Conservation (phyloP, 1,140 invertebrate genomes). For the Hylaeus anthracinus region DNA sequence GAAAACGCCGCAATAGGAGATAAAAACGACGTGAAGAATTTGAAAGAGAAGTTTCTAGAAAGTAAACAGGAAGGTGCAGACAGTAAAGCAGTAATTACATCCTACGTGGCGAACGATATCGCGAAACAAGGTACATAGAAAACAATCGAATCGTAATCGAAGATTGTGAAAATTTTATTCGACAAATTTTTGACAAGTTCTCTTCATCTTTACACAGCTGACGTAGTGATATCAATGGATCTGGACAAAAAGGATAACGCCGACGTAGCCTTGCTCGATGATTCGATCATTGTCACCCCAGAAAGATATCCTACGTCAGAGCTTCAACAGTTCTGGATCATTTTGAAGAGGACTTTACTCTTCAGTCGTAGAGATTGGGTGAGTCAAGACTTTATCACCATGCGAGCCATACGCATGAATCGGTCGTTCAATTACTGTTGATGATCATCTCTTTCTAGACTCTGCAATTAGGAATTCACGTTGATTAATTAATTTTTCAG, state of each 20-base stretch:
- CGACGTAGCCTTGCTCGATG: constrained; percentile 85
- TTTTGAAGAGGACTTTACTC: constrained; percentile 88
- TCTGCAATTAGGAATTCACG: constrained; percentile 3
- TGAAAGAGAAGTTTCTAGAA: constrained; percentile 81
- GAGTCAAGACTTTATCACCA: constrained; percentile 59
- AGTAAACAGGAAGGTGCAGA: constrained; percentile 73
- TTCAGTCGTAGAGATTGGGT: constrained; percentile 93
- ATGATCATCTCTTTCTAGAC: background rate
- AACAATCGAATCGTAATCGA: no score
- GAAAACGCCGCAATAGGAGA: constrained; percentile 77
- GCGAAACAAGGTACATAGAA: constrained; percentile 81
- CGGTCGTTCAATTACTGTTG: no score
- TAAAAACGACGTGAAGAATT: constrained; percentile 80
- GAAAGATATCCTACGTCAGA: constrained; percentile 89
- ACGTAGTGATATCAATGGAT: constrained; percentile 82
- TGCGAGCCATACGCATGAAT: background rate
- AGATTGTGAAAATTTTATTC: no score
- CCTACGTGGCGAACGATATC: constrained; percentile 86
- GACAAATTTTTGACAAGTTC: background rate
- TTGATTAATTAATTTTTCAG: constrained; percentile 81
- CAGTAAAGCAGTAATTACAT: constrained; percentile 78
- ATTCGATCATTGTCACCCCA: constrained; percentile 82
- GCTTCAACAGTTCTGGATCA: constrained; percentile 90
- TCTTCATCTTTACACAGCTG: constrained; percentile 71
- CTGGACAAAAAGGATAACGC: constrained; percentile 85